A percentile compares a stretch with the other conserved stretches of the same genome.
These are phyloP conservation scores for Cheilosia impressa DNA, from an alignment of 2,888 invertebrate species.

Conservation along the genomic window DNA sequence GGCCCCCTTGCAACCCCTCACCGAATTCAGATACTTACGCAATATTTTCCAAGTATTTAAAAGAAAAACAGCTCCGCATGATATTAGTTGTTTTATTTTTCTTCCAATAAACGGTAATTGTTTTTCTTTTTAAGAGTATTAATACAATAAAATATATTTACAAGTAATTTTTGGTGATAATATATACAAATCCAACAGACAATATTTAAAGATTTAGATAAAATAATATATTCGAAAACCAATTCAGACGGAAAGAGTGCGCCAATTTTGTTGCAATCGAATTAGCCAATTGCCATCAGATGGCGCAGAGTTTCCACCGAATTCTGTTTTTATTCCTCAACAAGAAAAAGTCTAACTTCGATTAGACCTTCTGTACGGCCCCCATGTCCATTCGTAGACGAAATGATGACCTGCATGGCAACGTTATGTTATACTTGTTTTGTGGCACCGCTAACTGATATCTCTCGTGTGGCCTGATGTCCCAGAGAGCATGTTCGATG, in stretches of 20 bases:
- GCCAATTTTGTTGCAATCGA: slow-evolving; percentile 45
- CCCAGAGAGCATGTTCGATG: slow-evolving; percentile 87
- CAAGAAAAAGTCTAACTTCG: slow-evolving; percentile 63
- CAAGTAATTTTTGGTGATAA: slow-evolving; percentile 67
- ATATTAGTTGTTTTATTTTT: slow-evolving; percentile 44
- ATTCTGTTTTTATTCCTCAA: slow-evolving; percentile 52
- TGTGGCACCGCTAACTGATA: slow-evolving; percentile 81
- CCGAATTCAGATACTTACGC: no score
- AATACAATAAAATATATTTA: slow-evolving; percentile 66
- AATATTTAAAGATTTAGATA: slow-evolving; percentile 15
- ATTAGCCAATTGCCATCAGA: slow-evolving; percentile 29
- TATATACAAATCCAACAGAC: slow-evolving; percentile 65
- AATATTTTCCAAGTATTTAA: no score
- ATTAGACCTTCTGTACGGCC: slow-evolving; percentile 70
- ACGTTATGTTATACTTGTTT: slow-evolving; percentile 82
- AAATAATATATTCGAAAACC: slow-evolving; percentile 35
- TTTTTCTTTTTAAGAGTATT: slow-evolving; percentile 26
- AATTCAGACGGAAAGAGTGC: slow-evolving; percentile 28
- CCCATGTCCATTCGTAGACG: slow-evolving; percentile 78
- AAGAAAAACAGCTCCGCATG: background rate
- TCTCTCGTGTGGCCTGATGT: slow-evolving; percentile 85
- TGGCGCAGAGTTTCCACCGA: slow-evolving; percentile 28
- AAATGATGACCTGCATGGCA: slow-evolving; percentile 83
- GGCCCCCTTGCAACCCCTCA: no score
- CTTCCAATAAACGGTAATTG: slow-evolving; percentile 24